Evolutionary conservation across 2,113 vertebrate genomes (phyloP), one percentile per base, ranked within the genome.

Genomic region (Chamaetylas fuelleborni): DNA sequence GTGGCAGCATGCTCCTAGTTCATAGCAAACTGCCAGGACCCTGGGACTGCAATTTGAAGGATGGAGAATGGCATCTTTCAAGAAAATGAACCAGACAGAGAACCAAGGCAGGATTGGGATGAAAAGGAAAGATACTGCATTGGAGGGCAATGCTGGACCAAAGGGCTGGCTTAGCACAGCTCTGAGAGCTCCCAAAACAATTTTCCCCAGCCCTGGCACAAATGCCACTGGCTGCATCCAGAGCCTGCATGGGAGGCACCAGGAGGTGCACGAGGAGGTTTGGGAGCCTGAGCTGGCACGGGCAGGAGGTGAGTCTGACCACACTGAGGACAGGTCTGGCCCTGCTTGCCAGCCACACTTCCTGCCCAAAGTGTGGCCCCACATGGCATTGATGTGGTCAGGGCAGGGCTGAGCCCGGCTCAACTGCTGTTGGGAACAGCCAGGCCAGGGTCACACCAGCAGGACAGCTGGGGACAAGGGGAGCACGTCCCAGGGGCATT

Each of bases 261-360:
- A 6, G 40, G 19, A 3, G 11, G 48, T 51, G 86, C 66, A 29
- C 2, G 16, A 80, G 62, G 62, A 61, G 51, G 38, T 50, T 24
- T 90, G 81, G 56, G 56, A 91, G 36, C 19, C 25, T 45, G 48
- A 3, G 33, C 56, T 17, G 12, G 72, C 50, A 54, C 0, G 0
- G 56, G 56, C 14, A 5, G 56, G 80, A 72, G 48, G 38, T 47
- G 88, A 67, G 20, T 56, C 48, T 2, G 31, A 54, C 47, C 5
- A 5, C 0, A 1, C 54, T 3, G 0, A 70, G 81, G 88, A 93
- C 81, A 91, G 81, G 88, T 62, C 94, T 65, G 65, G 94, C 81
- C 94, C 81, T 91, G 90, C 88, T 94, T 81, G 69, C 73, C 83
- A 74, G 86, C 82, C 95, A 92, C n/a, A 5, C 47, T 79, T 54